phyloP scores from a whole-genome alignment of 2,113 vertebrate species.

The Sterrhoptilus dennistouni region DNA sequence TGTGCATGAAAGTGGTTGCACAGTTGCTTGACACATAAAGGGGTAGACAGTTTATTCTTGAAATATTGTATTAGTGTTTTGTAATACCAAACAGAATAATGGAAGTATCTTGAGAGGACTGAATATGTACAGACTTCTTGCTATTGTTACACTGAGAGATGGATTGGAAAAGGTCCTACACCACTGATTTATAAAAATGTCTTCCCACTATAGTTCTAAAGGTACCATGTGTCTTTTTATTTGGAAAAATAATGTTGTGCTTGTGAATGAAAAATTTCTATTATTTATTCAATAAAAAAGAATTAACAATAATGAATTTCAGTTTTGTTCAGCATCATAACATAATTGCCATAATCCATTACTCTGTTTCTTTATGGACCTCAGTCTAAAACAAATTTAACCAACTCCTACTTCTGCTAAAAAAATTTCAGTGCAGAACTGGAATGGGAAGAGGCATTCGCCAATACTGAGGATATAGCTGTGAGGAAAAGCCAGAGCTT shows the following conservation, averaged over 20 bases:
- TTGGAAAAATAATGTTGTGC: not conserved
- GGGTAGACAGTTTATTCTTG: not conserved
- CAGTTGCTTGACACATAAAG: not conserved
- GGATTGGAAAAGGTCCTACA: not conserved
- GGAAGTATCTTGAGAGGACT: not conserved
- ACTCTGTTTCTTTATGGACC: not conserved
- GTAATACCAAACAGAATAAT: not conserved
- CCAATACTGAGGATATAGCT: not conserved
- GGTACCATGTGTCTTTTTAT: not conserved
- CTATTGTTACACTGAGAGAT: not conserved
- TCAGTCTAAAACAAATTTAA: not conserved
- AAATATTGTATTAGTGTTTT: not conserved
- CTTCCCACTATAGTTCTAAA: not conserved
- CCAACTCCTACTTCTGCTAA: not conserved
- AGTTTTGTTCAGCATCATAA: not conserved
- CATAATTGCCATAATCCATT: not conserved
- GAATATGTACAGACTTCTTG: not conserved
- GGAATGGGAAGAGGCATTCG: not conserved
- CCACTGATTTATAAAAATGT: not conserved
- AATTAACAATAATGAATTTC: not conserved
- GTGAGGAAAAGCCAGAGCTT: not conserved
- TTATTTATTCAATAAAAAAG: not conserved
- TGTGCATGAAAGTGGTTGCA: not conserved
- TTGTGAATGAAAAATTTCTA: not conserved
- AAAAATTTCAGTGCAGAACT: not conserved